phyloP scores from a whole-genome alignment of 2,888 invertebrate genomes.

The Mechanitis mazaeus region DNA sequence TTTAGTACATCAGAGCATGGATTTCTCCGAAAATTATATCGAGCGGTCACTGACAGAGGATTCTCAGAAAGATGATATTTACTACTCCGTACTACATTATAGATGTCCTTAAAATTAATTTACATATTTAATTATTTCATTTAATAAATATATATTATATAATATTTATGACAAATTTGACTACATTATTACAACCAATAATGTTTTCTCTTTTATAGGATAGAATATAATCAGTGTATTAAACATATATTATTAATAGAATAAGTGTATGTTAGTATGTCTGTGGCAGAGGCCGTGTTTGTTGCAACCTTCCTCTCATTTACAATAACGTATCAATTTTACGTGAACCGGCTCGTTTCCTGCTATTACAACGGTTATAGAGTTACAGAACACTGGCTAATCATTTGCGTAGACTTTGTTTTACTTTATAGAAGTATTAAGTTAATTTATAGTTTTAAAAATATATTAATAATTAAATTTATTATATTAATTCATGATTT shows the following conservation, averaged over 20 bases:
- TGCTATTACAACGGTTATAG: slow-evolving; percentile 43
- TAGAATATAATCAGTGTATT: slow-evolving; percentile 11
- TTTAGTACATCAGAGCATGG: slow-evolving; percentile 31
- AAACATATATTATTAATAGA: background rate
- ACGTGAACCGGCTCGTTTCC: slow-evolving; percentile 49
- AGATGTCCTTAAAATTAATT: background rate
- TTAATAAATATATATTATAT: background rate
- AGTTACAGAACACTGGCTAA: too few species aligned
- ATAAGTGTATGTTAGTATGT: slow-evolving; percentile 12
- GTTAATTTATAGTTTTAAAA: too few species aligned
- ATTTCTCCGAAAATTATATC: slow-evolving; percentile 32
- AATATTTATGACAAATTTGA: background rate
- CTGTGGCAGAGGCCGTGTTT: slow-evolving; percentile 19
- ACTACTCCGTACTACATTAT: background rate
- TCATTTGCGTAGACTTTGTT: too few species aligned
- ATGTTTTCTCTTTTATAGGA: background rate
- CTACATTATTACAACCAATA: background rate
- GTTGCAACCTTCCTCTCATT: slow-evolving; percentile 23
- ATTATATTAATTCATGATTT: too few species aligned
- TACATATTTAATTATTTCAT: background rate
- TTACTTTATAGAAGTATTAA: too few species aligned
- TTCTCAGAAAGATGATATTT: slow-evolving; percentile 22
- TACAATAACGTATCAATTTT: slow-evolving; percentile 46
- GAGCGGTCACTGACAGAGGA: slow-evolving; percentile 27
- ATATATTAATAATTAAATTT: too few species aligned